Base-by-base conservation (phyloP, 2,113 vertebrate genomes). In the Axis porcinus region DNA sequence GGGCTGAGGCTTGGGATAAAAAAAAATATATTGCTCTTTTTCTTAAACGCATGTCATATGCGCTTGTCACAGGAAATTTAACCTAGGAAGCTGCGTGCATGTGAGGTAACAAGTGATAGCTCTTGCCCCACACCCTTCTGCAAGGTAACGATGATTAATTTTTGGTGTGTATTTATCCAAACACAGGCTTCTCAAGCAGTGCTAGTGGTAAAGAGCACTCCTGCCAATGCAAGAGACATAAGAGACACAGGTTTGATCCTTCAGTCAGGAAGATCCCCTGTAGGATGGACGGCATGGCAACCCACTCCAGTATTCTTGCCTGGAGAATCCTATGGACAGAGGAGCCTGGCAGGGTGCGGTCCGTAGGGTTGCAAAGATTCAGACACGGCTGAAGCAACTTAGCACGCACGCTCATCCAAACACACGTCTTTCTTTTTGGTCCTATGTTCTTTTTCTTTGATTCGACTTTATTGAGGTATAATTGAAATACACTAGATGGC, bases 371-470 rank as follows among this genome's bases (percentile, higher is more conserved):
- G 23, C 70, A 76, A 76, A 76, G 23, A 76, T 40, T 76, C 40
- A 43, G 40, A 76, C 40, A 76, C 0, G 3, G 40, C 70, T 76
- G 21, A 27, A 43, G 70, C 23, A 76, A 43, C 36, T 43, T 76
- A 76, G 70, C 70, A 76, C 6, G 25, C 36, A 76, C 12, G 0
- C 6, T 87, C n/a, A 86, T 79, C 15, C 27, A 40, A 79, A 58
- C 43, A 19, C 17, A 43, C 27, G 1, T 78, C 33, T 64, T 95
- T 54, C 28, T 33, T n/a, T 58, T 40, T 33, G 27, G 30, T 74
- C 70, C 6, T 52, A 58, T 86, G 45, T 67, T 95, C 78, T 62
- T n/a, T 43, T 30, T 58, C 95, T 83, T 79, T 76, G 45, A 93
- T 50, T 84, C 16, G 40, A 40, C 19, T 70, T 91, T 91, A 54